These are phyloP conservation scores for Muscicapa comitata DNA, from an alignment of 2,797 vertebrate genomes.

Conservation along the genomic window DNA sequence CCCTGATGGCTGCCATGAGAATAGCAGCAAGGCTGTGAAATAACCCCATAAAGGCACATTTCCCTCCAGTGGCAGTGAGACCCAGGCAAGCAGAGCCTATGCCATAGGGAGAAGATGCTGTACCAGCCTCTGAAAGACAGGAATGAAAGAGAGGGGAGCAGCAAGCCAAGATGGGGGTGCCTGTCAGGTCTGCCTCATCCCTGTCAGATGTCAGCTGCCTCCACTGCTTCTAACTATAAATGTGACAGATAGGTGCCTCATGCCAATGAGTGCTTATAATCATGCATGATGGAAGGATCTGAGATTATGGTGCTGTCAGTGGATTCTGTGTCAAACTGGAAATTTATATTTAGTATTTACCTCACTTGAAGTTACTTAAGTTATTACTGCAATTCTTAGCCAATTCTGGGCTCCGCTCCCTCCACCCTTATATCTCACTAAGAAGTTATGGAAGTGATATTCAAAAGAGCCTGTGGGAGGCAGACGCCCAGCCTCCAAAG, in stretches of 20 bases:
- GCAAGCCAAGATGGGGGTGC: constrained; percentile 41
- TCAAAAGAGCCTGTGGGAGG: neutral
- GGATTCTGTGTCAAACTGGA: constrained; percentile 33
- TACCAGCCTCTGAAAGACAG: constrained; percentile 10
- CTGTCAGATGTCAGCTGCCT: constrained; percentile 68
- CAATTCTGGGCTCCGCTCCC: neutral
- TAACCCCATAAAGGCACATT: neutral
- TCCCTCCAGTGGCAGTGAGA: neutral
- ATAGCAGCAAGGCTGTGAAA: neutral
- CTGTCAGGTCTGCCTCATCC: constrained; percentile 57
- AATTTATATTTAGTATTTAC: constrained; percentile 61
- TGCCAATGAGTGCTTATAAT: constrained; percentile 48
- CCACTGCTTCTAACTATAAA: constrained; percentile 63
- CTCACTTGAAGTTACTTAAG: constrained; percentile 21
- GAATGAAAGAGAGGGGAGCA: neutral
- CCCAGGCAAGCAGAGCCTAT: neutral
- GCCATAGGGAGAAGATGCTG: neutral
- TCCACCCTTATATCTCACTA: neutral
- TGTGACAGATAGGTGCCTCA: constrained; percentile 56
- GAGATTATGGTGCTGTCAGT: constrained; percentile 57
- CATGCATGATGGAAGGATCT: constrained; percentile 48
- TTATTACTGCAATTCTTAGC: neutral
- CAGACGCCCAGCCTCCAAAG: neutral
- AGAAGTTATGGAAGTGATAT: neutral
- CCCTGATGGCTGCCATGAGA: neutral